These are phyloP conservation scores for Esox niger DNA, from an alignment of 2,113 vertebrate species.

Conservation along the genomic window DNA sequence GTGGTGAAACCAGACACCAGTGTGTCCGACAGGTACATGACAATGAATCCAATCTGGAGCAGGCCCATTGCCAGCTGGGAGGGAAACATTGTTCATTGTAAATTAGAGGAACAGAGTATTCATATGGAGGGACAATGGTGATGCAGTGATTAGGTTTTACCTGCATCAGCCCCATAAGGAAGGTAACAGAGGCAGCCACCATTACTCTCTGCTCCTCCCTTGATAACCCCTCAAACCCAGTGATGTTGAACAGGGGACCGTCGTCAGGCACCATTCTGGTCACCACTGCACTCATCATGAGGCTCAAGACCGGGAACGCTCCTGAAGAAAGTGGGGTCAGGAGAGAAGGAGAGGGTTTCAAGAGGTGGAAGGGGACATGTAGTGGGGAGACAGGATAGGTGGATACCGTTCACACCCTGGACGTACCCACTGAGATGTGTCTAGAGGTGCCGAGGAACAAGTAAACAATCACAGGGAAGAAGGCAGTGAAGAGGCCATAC, in stretches of 20 bases:
- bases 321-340: constrained; percentile 62
- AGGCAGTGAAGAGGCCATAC: constrained; percentile 90
- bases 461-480: constrained; percentile 87
- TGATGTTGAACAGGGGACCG: constrained; percentile 38
- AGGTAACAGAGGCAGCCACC: constrained; percentile 85
- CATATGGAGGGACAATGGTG: too few relatives aligned
- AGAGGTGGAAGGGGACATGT: not conserved
- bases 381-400: too few relatives aligned
- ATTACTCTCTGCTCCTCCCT: constrained; percentile 69
- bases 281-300: constrained; percentile 86
- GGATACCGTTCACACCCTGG: too few relatives aligned
- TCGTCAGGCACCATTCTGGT: constrained; percentile 64
- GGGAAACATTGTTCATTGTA: not conserved
- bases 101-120: not conserved
- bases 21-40: constrained; percentile 91
- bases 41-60: constrained; percentile 87
- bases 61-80: constrained; percentile 82
- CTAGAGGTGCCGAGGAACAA: constrained; percentile 92
- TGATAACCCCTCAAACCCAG: constrained; percentile 54
- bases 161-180: constrained; percentile 89
- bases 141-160: constrained; percentile 56
- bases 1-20: constrained; percentile 93
- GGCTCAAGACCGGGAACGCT: constrained; percentile 86
- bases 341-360: not conserved
- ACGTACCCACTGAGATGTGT: constrained; percentile 93